Conservation (phyloP, 1,140 invertebrate species). For the Meloidogyne hapla region DNA sequence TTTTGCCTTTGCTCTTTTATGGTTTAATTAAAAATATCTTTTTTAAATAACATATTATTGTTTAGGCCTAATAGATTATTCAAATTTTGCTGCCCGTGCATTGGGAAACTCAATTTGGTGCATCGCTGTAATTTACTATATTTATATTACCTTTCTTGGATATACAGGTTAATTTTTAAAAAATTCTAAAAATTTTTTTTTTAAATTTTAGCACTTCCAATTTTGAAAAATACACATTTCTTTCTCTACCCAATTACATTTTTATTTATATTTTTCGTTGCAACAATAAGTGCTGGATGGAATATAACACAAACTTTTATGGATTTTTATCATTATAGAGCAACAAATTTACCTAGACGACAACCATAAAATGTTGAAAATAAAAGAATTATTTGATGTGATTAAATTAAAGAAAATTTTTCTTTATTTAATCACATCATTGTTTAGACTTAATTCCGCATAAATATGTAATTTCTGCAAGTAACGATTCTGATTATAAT, state of each 20-base stretch:
- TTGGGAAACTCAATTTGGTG: constrained; percentile 93
- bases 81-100: constrained; percentile 72
- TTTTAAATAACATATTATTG: not conserved
- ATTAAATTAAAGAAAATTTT: not conserved
- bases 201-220: constrained; percentile 77
- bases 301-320: constrained; percentile 75
- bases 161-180: constrained; percentile 80
- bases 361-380: not conserved
- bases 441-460: not conserved
- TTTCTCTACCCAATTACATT: constrained; percentile 82
- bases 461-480: not conserved
- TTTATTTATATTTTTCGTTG: constrained; percentile 77
- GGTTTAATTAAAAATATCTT: constrained; percentile 32
- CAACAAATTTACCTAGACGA: constrained; percentile 23
- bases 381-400: not conserved
- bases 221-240: constrained; percentile 77
- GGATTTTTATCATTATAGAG: constrained; percentile 74
- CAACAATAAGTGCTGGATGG: constrained; percentile 72
- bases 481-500: not conserved
- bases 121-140: constrained; percentile 83
- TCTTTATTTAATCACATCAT: not conserved
- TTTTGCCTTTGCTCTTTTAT: constrained; percentile 66
- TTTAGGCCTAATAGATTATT: constrained; percentile 54
- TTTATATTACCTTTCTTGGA: constrained; percentile 95
- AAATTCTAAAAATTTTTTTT: constrained; percentile 11